A percentile compares a stretch with the other conserved stretches of the same genome.
phyloP scores from a whole-genome alignment of 2,113 vertebrate species.

The Lagenorhynchus albirostris region DNA sequence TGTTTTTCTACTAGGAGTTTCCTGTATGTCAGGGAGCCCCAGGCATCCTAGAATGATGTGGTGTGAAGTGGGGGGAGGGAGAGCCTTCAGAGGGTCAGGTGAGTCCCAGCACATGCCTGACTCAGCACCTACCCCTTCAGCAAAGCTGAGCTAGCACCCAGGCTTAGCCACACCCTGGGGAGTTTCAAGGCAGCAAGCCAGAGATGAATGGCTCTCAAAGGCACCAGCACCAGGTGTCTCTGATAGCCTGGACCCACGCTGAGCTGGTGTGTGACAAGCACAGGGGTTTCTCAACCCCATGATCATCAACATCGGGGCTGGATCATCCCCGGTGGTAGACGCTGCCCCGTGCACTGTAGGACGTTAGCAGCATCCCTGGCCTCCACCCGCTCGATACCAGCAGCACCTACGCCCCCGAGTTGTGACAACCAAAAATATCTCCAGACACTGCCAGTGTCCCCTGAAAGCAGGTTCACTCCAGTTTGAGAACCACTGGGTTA shows the following conservation, averaged over 20 bases:
- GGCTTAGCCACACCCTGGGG: neutral
- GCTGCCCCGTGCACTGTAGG: neutral
- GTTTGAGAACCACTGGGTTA: neutral
- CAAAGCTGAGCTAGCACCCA: neutral
- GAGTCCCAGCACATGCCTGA: neutral
- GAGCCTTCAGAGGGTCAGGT: neutral
- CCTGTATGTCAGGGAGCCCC: neutral
- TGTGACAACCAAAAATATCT: neutral
- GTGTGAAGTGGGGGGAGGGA: neutral
- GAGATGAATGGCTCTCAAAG: neutral
- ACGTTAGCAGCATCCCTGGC: neutral
- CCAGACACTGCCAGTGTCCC: neutral
- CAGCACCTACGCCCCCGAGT: too few species aligned
- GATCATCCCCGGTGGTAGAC: neutral
- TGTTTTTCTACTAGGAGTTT: neutral
- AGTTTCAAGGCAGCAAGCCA: neutral
- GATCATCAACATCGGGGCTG: rapidly evolving
- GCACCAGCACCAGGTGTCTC: too few species aligned
- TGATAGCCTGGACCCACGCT: too few species aligned
- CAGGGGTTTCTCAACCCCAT: neutral
- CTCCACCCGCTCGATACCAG: neutral
- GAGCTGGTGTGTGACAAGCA: neutral
- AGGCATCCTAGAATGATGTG: neutral
- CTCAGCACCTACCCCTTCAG: neutral
- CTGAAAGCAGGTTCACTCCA: neutral